phyloP scores from a whole-genome alignment of 2,888 invertebrate species.

The Galerucella nymphaeae region DNA sequence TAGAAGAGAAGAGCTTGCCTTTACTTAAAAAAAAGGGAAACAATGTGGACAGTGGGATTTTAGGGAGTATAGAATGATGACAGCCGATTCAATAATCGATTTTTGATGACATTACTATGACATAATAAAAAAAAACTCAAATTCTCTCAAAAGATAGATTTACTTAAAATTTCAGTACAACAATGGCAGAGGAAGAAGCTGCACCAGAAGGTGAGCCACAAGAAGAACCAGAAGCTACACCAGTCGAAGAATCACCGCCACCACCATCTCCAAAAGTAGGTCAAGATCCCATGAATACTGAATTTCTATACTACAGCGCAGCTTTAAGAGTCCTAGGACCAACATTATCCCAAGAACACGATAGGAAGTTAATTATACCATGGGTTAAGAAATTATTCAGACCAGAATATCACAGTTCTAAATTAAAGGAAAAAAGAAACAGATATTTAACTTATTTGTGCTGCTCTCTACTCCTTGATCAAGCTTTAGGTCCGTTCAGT shows the following conservation, averaged over 20 bases:
- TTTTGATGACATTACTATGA: background rate
- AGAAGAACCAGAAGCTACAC: background rate
- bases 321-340: constrained; percentile 64
- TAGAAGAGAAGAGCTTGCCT: too few relatives aligned
- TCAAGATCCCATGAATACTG: constrained; percentile 64
- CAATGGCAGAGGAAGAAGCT: constrained; percentile 11
- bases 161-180: background rate
- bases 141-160: background rate
- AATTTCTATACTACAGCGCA: constrained; percentile 67
- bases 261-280: background rate
- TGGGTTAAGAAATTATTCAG: constrained; percentile 66
- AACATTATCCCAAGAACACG: constrained; percentile 59
- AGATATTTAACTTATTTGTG: constrained; percentile 64
- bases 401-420: constrained; percentile 66
- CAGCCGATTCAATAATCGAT: background rate
- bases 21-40: too few relatives aligned
- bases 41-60: too few relatives aligned
- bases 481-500: constrained; percentile 62
- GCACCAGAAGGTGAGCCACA: background rate
- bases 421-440: constrained; percentile 65
- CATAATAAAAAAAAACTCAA: background rate
- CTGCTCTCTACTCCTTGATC: constrained; percentile 63
- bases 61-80: too few relatives aligned
- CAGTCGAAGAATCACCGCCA: background rate
- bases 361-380: constrained; percentile 60